These are phyloP conservation scores for Lepidotrigona ventralis DNA, from an alignment of 1,140 invertebrate genomes.

Conservation along the genomic window DNA sequence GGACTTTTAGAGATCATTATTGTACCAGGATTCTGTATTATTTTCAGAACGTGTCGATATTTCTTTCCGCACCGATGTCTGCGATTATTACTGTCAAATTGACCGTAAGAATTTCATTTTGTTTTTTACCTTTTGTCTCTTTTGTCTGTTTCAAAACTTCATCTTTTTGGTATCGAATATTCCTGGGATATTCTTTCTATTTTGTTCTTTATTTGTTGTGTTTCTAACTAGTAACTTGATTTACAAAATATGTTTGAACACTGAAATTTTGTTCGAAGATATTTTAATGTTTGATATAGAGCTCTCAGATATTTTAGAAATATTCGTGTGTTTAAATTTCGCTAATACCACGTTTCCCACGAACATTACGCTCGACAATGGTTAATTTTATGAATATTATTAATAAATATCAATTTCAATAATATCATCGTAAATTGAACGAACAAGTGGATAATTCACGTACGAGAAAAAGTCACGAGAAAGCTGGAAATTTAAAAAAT, in stretches of 20 bases:
- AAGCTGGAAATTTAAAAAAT: not conserved
- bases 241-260: too few species aligned
- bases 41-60: constrained; percentile 13
- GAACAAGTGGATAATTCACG: not conserved
- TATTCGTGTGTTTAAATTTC: too few species aligned
- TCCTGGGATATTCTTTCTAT: too few species aligned
- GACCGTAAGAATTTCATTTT: not conserved
- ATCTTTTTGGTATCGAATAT: too few species aligned
- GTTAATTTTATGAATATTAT: not conserved
- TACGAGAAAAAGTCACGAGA: not conserved
- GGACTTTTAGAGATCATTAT: not conserved
- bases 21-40: not conserved
- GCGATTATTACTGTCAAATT: not conserved
- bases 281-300: too few species aligned
- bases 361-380: not conserved
- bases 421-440: not conserved
- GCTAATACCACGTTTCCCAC: not conserved
- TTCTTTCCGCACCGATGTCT: too few species aligned
- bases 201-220: too few species aligned
- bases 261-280: too few species aligned
- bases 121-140: not conserved
- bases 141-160: too few species aligned
- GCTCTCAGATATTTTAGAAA: too few species aligned
- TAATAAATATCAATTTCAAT: not conserved
- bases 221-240: too few species aligned